phyloP scores from a whole-genome alignment of 2,888 invertebrate species.

The Hymenopus coronatus region DNA sequence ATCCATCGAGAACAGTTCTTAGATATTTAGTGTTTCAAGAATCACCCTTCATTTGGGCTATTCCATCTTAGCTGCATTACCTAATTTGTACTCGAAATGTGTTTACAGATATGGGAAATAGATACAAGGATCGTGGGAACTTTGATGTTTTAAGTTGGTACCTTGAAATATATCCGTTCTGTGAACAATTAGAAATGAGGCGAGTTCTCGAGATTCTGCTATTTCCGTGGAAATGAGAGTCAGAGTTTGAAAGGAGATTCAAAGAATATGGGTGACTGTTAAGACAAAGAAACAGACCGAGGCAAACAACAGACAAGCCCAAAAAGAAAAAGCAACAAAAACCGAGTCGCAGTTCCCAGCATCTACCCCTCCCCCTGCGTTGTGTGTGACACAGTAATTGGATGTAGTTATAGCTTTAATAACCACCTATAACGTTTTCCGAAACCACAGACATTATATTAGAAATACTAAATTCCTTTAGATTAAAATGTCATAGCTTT shows the following conservation, averaged over 20 bases:
- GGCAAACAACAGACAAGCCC: background rate
- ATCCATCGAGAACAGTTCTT: too few relatives aligned
- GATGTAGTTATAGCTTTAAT: constrained; percentile 21
- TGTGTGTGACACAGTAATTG: constrained; percentile 28
- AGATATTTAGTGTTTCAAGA: too few relatives aligned
- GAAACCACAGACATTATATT: constrained; percentile 18
- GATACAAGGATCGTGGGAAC: too few relatives aligned
- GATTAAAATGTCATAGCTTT: constrained; percentile 19
- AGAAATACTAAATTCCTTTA: background rate
- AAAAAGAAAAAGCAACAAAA: background rate
- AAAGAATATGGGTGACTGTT: background rate
- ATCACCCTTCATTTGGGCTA: too few relatives aligned
- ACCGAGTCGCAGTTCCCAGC: background rate
- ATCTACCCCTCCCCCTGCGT: background rate
- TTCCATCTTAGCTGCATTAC: too few relatives aligned
- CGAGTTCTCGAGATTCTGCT: background rate
- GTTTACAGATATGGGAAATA: too few relatives aligned
- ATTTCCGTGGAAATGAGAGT: background rate
- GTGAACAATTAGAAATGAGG: background rate
- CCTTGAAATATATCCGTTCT: too few relatives aligned
- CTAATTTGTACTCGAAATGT: too few relatives aligned
- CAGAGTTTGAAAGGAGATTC: background rate
- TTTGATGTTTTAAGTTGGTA: too few relatives aligned
- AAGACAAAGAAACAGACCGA: background rate
- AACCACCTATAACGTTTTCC: constrained; percentile 17